Evolutionary conservation across 1,140 invertebrate genomes (phyloP).

Genomic region (Homarus americanus): DNA sequence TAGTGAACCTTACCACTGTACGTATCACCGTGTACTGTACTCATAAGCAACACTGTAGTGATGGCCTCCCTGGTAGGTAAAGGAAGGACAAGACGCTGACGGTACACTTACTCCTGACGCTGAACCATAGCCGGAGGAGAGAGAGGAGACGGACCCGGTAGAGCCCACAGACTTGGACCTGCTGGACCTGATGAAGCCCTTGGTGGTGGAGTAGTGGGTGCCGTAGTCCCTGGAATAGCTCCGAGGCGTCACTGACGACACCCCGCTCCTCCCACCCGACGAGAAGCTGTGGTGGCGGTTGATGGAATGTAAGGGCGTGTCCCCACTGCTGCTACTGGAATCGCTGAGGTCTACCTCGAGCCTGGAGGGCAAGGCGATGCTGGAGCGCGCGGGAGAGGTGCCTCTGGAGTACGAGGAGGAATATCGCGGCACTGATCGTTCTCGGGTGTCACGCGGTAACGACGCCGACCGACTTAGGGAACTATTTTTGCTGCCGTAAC

Average conservation of each 20-base stretch:
- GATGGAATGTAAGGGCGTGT: background rate
- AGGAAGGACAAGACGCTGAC: no score
- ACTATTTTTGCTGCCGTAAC: background rate
- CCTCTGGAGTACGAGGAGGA: background rate
- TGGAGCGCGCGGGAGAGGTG: background rate
- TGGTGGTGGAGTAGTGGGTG: conserved; percentile 35
- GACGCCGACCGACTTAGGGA: conserved; percentile 31
- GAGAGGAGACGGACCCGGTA: conserved; percentile 20
- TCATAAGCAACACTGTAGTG: no score
- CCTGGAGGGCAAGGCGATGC: background rate
- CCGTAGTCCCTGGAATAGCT: conserved; percentile 22
- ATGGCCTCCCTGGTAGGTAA: no score
- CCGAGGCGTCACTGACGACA: background rate
- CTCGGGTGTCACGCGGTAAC: conserved; percentile 38
- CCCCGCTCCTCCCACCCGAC: background rate
- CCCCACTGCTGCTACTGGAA: background rate
- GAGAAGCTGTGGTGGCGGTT: conserved; percentile 39
- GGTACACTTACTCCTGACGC: conserved; percentile 59
- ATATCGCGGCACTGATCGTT: conserved; percentile 35
- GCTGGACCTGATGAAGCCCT: conserved; percentile 41
- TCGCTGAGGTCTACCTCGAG: conserved; percentile 2
- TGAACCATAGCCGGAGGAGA: conserved; percentile 55
- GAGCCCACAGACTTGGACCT: conserved; percentile 55
- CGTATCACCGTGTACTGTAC: no score
- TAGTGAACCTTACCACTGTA: no score